Conservation (phyloP, 2,113 vertebrate genomes). For the Edolisoma coerulescens region DNA sequence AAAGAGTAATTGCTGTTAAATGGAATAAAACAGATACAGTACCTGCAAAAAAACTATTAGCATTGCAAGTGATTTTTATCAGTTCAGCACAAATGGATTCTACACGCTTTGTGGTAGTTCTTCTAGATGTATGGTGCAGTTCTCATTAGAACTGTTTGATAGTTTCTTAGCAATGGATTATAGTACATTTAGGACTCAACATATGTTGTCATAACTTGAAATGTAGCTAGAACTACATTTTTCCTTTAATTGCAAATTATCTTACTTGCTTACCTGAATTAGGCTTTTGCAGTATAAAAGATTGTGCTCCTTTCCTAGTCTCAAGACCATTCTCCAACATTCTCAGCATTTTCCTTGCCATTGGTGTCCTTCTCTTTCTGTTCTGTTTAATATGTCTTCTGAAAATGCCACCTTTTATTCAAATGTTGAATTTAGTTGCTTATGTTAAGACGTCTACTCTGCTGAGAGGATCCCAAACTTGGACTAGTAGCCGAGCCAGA, state of each 20-base stretch:
- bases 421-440: background rate
- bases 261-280: background rate
- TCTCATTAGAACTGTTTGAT: background rate
- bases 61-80: background rate
- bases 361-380: background rate
- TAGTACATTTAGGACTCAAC: background rate
- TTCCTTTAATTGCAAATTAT: background rate
- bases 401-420: background rate
- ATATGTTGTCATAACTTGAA: background rate
- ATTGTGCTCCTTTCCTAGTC: background rate
- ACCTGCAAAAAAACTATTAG: background rate
- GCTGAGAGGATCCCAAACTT: background rate
- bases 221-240: background rate
- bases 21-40: background rate
- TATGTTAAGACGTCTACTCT: background rate
- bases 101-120: background rate
- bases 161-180: background rate
- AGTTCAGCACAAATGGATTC: background rate
- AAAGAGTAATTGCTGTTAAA: background rate
- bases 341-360: background rate
- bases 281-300: background rate
- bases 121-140: background rate
- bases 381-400: background rate
- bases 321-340: background rate
- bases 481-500: background rate